A percentile compares a stretch with the other conserved stretches of the same genome.
phyloP scores from a whole-genome alignment of 2,888 invertebrate species.

The Iphiclides podalirius region DNA sequence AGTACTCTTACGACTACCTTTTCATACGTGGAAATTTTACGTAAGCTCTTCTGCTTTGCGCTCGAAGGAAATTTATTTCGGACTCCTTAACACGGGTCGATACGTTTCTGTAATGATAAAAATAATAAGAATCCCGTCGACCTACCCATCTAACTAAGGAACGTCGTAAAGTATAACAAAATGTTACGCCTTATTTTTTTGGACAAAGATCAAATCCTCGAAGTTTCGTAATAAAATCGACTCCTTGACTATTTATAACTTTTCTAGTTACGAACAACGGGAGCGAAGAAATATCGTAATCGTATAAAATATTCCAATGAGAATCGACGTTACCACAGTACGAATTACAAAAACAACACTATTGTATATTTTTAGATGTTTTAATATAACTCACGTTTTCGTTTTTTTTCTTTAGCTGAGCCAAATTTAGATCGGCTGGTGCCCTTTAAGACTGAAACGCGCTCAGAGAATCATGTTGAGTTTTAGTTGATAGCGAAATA shows the following conservation, averaged over 20 bases:
- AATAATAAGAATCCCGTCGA: constrained; percentile 35
- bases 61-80: constrained; percentile 61
- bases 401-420: too few relatives aligned
- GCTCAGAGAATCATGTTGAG: constrained; percentile 20
- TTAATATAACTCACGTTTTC: too few relatives aligned
- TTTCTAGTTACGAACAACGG: constrained; percentile 3
- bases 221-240: constrained; percentile 23
- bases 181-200: constrained; percentile 21
- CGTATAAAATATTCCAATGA: too few relatives aligned
- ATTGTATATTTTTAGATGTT: too few relatives aligned
- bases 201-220: constrained; percentile 18
- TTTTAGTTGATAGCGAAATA: constrained; percentile 24
- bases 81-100: constrained; percentile 55
- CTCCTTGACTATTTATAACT: constrained; percentile 12
- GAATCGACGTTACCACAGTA: too few relatives aligned
- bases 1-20: constrained; percentile 33
- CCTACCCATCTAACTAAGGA: constrained; percentile 23
- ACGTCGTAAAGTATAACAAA: constrained; percentile 22
- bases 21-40: constrained; percentile 76
- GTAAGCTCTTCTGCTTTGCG: constrained; percentile 58
- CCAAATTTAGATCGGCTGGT: background rate
- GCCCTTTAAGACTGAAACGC: background rate
- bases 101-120: constrained; percentile 39
- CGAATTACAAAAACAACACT: background rate
- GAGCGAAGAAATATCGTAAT: background rate